Percentiles rank a stretch among this genome's conserved stretches.
phyloP scores from a whole-genome alignment of 2,888 invertebrate genomes.

The Gastrophysa polygoni region DNA sequence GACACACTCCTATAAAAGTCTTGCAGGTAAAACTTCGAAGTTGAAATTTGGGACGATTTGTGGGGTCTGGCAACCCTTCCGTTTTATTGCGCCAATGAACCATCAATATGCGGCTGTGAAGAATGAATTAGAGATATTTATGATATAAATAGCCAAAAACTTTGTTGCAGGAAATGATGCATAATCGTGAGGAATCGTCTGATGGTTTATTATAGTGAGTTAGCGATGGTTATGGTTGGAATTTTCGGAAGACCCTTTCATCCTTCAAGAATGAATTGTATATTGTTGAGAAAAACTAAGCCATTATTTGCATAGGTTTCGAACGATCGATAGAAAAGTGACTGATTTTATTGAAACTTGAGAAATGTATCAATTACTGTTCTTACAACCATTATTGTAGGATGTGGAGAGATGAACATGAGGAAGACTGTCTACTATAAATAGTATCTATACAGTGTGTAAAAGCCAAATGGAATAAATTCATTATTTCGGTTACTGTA shows the following conservation, averaged over 20 bases:
- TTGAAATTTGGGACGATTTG: not conserved
- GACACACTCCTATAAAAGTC: conserved; percentile 12
- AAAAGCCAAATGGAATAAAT: no score
- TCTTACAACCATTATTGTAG: no score
- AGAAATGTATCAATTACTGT: no score
- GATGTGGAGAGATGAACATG: no score
- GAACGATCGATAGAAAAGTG: no score
- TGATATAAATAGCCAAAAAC: not conserved
- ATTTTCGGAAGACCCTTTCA: not conserved
- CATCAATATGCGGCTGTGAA: not conserved
- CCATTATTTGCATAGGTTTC: no score
- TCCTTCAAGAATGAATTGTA: no score
- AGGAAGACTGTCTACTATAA: no score
- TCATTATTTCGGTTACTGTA: no score
- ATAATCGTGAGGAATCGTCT: not conserved
- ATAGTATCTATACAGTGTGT: no score
- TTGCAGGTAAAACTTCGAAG: conserved; percentile 6
- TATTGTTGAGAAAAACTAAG: no score
- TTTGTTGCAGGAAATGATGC: conserved; percentile 11
- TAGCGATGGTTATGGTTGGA: not conserved
- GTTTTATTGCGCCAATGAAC: conserved; percentile 1
- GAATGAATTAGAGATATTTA: not conserved
- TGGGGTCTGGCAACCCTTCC: conserved; percentile 16
- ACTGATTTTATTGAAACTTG: no score
- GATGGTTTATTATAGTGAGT: not conserved